Evolutionary conservation across 2,113 vertebrate genomes (phyloP).

Genomic region (Xenopus tropicalis): DNA sequence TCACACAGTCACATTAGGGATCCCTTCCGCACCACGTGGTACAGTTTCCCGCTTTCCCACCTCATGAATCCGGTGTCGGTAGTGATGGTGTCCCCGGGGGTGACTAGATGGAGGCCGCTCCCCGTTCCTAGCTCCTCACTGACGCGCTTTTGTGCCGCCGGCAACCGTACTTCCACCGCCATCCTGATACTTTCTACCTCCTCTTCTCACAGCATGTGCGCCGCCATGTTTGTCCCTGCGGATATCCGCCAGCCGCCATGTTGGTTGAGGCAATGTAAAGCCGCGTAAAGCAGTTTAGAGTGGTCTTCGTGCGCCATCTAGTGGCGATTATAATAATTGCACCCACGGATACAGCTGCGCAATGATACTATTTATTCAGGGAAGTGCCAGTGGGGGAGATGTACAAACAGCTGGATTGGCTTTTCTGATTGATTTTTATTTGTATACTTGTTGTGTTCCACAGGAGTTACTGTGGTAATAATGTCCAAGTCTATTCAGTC

Average conservation of each 20-base stretch:
- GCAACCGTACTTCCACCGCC: slow-evolving; percentile 83
- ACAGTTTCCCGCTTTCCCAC: slow-evolving; percentile 52
- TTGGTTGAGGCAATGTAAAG: slow-evolving; percentile 21
- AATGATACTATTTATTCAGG: too few species aligned
- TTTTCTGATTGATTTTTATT: too few species aligned
- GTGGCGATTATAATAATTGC: not conserved
- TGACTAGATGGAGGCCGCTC: slow-evolving; percentile 76
- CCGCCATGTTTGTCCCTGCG: slow-evolving; percentile 13
- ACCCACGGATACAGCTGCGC: too few species aligned
- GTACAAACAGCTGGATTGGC: too few species aligned
- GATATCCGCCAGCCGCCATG: slow-evolving; percentile 40
- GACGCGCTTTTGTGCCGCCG: slow-evolving; percentile 57
- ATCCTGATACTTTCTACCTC: slow-evolving; percentile 63
- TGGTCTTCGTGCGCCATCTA: slow-evolving; percentile 8
- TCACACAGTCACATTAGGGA: too few species aligned
- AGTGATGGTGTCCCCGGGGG: slow-evolving; percentile 91
- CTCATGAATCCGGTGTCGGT: slow-evolving; percentile 94
- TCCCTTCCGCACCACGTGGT: not conserved
- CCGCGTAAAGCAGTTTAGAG: too few species aligned
- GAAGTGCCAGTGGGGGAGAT: too few species aligned
- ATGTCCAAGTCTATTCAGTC: too few species aligned
- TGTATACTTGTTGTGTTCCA: too few species aligned
- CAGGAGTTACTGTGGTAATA: too few species aligned
- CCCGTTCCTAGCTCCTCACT: slow-evolving; percentile 38
- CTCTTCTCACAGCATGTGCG: not conserved